Conservation (phyloP, 2,797 vertebrate species). For the Acestrorhynchus altus region DNA sequence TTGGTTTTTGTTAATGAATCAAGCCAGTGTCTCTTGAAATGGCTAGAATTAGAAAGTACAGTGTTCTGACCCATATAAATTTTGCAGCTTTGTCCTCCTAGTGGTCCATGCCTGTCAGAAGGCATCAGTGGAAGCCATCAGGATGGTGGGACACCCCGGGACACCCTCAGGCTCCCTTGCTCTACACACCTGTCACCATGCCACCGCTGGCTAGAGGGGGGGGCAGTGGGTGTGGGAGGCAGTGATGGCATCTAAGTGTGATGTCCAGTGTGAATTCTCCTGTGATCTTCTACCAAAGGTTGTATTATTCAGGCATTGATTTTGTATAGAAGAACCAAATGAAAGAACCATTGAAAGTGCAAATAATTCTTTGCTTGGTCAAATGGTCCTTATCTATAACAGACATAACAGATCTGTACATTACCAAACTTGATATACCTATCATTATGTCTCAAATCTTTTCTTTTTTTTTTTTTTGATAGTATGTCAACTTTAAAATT, state of each 20-base stretch:
- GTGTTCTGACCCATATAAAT: slow-evolving; percentile 67
- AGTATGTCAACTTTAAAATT: too few relatives aligned
- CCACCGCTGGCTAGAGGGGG: slow-evolving; percentile 35
- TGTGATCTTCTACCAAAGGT: neutral
- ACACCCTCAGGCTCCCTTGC: slow-evolving; percentile 79
- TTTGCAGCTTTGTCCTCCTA: slow-evolving; percentile 73
- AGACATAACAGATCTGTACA: too few relatives aligned
- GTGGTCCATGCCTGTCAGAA: slow-evolving; percentile 82
- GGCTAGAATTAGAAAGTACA: neutral
- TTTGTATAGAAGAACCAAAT: too few relatives aligned
- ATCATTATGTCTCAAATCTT: too few relatives aligned
- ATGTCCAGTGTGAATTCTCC: slow-evolving; percentile 11
- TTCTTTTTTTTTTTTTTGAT: too few relatives aligned
- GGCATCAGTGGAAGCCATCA: slow-evolving; percentile 76
- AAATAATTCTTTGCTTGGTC: too few relatives aligned
- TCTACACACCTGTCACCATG: slow-evolving; percentile 75
- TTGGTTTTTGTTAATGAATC: slow-evolving; percentile 3
- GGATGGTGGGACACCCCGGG: slow-evolving; percentile 74
- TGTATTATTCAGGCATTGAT: too few relatives aligned
- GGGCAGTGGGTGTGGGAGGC: neutral
- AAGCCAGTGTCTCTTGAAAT: slow-evolving; percentile 5
- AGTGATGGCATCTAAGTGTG: slow-evolving; percentile 45
- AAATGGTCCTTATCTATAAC: too few relatives aligned
- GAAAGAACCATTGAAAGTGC: too few relatives aligned
- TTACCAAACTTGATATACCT: too few relatives aligned